Conservation (phyloP, 2,113 vertebrate species). For the Myrmecophaga tridactyla region DNA sequence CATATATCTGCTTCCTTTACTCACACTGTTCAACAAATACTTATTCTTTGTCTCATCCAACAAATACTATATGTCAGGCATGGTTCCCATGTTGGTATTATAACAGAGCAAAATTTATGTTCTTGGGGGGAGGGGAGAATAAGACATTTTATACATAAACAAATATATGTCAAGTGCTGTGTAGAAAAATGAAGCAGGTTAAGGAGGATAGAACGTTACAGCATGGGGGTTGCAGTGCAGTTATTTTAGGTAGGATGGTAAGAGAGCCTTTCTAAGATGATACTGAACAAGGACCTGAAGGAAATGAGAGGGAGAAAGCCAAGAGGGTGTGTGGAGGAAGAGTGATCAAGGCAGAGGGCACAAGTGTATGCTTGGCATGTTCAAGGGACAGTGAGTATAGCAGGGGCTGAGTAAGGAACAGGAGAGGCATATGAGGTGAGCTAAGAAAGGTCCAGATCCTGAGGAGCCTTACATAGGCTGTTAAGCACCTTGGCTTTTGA, state of each 20-base stretch:
- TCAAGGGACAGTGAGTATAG: neutral
- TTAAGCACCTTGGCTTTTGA: neutral
- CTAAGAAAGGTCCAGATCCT: neutral
- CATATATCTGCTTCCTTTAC: neutral
- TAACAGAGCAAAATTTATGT: neutral
- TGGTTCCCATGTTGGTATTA: neutral
- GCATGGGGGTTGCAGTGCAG: neutral
- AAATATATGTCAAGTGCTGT: neutral
- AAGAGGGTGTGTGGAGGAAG: neutral
- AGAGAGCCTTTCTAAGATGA: neutral
- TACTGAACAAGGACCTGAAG: neutral
- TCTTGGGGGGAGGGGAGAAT: neutral
- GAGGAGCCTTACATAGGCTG: neutral
- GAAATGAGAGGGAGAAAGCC: neutral
- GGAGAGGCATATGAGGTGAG: neutral
- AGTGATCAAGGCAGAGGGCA: neutral
- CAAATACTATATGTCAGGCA: neutral
- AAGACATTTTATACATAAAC: constrained; percentile 16
- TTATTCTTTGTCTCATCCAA: neutral
- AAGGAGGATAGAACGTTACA: neutral
- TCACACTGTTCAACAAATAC: neutral
- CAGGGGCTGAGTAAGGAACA: neutral
- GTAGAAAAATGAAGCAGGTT: neutral
- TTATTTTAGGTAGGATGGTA: neutral
- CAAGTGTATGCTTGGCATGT: neutral